These are phyloP conservation scores for Chiroxiphia lanceolata DNA, from an alignment of 2,797 vertebrate species.

Conservation along the genomic window DNA sequence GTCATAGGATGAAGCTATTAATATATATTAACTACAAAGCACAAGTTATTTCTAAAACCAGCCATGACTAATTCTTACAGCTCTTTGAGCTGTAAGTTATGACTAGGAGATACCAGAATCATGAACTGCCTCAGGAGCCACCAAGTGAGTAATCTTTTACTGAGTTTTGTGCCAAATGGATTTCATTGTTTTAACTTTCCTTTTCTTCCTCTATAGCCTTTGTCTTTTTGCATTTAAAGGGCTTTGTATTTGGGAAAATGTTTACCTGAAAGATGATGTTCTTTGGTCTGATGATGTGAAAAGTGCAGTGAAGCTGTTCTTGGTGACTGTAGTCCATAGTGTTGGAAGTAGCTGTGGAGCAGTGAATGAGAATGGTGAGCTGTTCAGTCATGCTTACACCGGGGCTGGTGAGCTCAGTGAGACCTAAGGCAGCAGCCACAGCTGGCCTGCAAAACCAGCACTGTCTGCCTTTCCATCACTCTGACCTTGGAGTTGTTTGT, in stretches of 20 bases:
- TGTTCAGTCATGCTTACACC: background rate
- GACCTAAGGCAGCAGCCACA: background rate
- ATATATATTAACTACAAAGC: background rate
- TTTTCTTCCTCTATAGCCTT: background rate
- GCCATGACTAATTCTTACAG: background rate
- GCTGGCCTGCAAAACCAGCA: background rate
- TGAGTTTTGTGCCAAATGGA: background rate
- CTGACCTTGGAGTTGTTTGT: background rate
- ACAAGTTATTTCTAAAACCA: background rate
- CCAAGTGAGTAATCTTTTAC: background rate
- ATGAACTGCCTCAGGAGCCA: background rate
- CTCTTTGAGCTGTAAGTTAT: background rate
- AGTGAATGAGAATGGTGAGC: background rate
- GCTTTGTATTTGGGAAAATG: background rate
- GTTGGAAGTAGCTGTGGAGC: background rate
- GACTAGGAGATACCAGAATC: background rate
- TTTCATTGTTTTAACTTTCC: background rate
- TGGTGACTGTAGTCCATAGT: accelerated
- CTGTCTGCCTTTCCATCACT: background rate
- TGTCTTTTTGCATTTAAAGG: background rate
- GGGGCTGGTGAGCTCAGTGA: background rate
- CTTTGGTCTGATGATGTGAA: background rate
- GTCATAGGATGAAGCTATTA: background rate
- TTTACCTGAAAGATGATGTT: background rate
- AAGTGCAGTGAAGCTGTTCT: background rate